A percentile compares a stretch with the other conserved stretches of the same genome.
These are phyloP conservation scores for Epinotia demarniana DNA, from an alignment of 2,888 invertebrate species.

Conservation along the genomic window DNA sequence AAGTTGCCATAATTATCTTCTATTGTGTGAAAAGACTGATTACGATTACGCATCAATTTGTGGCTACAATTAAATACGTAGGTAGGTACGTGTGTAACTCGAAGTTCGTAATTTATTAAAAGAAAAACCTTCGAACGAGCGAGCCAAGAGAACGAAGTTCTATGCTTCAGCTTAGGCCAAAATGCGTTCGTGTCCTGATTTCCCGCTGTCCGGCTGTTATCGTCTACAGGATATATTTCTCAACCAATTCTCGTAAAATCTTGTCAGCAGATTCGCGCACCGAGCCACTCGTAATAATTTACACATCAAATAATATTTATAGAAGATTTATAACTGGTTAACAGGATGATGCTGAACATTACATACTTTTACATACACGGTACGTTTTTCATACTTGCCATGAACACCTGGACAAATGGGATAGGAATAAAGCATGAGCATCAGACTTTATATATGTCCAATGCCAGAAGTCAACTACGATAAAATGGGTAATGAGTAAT, in stretches of 20 bases:
- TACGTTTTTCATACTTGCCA: conserved; percentile 17
- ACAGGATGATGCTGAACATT: background rate
- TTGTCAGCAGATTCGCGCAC: no score
- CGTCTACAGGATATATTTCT: no score
- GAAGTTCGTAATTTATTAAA: background rate
- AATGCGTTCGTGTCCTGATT: no score
- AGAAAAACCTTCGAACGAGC: background rate
- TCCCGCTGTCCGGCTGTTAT: no score
- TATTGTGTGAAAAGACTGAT: conserved; percentile 17
- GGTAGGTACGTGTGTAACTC: background rate
- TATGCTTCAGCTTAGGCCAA: no score
- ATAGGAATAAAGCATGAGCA: background rate
- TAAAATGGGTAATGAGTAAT: background rate
- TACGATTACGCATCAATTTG: conserved; percentile 19
- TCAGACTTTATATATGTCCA: background rate
- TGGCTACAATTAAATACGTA: background rate
- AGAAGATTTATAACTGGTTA: background rate
- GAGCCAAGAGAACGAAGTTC: no score
- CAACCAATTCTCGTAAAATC: no score
- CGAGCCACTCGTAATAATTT: background rate
- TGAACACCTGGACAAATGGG: conserved; percentile 6
- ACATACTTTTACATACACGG: conserved; percentile 8
- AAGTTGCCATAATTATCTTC: conserved; percentile 8
- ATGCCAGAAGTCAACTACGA: background rate
- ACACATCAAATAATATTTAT: background rate